Conservation (phyloP, 1,140 invertebrate species). For the Microplitis mediator region DNA sequence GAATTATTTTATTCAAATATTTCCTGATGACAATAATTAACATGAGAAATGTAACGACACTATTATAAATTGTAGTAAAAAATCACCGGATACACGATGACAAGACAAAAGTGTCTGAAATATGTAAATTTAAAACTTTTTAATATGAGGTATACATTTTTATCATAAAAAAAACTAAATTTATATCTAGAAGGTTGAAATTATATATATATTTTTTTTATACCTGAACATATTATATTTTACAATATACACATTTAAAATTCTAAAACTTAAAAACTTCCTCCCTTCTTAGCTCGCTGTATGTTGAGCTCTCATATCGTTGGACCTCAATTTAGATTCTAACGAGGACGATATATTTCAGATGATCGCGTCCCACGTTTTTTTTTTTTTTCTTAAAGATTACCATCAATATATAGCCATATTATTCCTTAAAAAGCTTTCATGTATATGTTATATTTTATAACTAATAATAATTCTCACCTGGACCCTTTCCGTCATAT, state of each 20-base stretch:
- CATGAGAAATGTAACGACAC: conserved; percentile 10
- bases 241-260: neutral
- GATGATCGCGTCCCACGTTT: conserved; percentile 46
- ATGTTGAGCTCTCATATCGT: neutral
- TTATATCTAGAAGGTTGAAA: neutral
- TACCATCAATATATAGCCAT: conserved; percentile 44
- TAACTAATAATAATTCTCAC: conserved; percentile 4
- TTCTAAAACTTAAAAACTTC: neutral
- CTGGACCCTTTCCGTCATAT: neutral
- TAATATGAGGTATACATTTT: conserved; percentile 5
- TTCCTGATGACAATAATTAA: neutral
- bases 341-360: conserved; percentile 54
- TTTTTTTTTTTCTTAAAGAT: conserved; percentile 43
- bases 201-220: conserved; percentile 9
- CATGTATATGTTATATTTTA: neutral
- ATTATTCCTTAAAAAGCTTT: conserved; percentile 9
- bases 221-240: neutral
- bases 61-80: neutral
- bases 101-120: conserved; percentile 5
- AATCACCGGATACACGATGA: conserved; percentile 10
- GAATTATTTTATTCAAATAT: neutral
- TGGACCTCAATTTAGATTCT: conserved; percentile 54
- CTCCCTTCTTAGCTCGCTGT: neutral
- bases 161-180: conserved; percentile 1
- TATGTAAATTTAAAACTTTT: conserved; percentile 15